Evolutionary conservation across 2,888 invertebrate species (phyloP), one percentile per base, ranked within the genome.

Genomic region (Drosophila suboccidentalis): DNA sequence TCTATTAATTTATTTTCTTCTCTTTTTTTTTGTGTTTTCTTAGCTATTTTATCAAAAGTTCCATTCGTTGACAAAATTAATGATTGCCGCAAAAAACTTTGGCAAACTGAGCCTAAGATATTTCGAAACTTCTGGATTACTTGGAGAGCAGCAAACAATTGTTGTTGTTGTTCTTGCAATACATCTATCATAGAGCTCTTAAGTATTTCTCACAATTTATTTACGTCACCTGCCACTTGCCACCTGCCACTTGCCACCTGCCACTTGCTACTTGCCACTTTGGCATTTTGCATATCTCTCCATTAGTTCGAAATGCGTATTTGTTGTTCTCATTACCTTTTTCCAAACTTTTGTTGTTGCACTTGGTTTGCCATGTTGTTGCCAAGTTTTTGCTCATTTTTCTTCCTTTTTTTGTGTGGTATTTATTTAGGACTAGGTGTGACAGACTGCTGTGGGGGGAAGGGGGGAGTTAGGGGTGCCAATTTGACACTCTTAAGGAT

Each of bases 401-500:
- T 77, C 64, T 76, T 62, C 22, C 17, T 34, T 47, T 68, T 61
- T 49, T 49, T 68, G 62, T 63, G 36, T 29, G 29, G 29, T 66
- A 64, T 87, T 89, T 87, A 68, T 63, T 87, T 70, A 65, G 88
- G 87, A 74, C 36, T 54, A 59, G 65, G 53, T 60, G 59, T 47
- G 62, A n/a, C 59, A 34, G 54, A 29, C 39, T 13, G 10, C 13
- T 4, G 22, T 26, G 26, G 26, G 1, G 26, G 6, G 5, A 36
- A 4, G 49, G 19, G 39, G 38, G 6, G 32, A 44, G 50, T n/a
- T 10, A 34, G 19, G 38, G 51, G 61, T 73, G 74, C 74, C 89
- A 73, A 90, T 85, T 88, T 90, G 90, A 86, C 78, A 89, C 72
- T 88, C 78, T 84, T 78, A 90, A 75, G 85, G 85, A 89, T 87